phyloP scores from a whole-genome alignment of 2,888 invertebrate genomes.

The Tribolium freemani region DNA sequence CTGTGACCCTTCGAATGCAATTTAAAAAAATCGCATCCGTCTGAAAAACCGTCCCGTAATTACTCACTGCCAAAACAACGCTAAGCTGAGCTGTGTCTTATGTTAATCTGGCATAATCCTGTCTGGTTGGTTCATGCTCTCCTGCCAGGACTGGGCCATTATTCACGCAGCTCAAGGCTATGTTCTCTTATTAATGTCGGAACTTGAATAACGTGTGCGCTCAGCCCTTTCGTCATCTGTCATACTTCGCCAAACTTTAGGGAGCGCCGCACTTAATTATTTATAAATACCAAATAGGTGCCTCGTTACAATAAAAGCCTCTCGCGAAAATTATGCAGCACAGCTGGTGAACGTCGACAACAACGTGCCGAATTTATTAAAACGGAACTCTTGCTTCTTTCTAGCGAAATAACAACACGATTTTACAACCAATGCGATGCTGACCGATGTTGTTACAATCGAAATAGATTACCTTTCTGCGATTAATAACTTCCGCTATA shows the following conservation, averaged over 20 bases:
- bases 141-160: slow-evolving; percentile 64
- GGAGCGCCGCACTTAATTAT: slow-evolving; percentile 42
- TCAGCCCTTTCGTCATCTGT: slow-evolving; percentile 55
- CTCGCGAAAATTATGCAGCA: slow-evolving; percentile 41
- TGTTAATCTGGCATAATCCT: slow-evolving; percentile 69
- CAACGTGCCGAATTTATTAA: slow-evolving; percentile 32
- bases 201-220: slow-evolving; percentile 56
- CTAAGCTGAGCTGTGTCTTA: slow-evolving; percentile 68
- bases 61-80: slow-evolving; percentile 68
- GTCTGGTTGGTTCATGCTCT: slow-evolving; percentile 65
- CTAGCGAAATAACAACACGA: neutral
- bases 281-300: slow-evolving; percentile 45
- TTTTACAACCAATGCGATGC: neutral
- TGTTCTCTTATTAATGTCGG: slow-evolving; percentile 58
- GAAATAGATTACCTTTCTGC: slow-evolving; percentile 21
- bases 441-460: slow-evolving; percentile 6
- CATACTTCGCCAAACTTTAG: slow-evolving; percentile 51
- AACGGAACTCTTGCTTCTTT: slow-evolving; percentile 6
- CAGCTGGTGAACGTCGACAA: slow-evolving; percentile 37
- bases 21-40: slow-evolving; percentile 48
- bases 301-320: slow-evolving; percentile 47
- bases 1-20: slow-evolving; percentile 22
- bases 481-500: slow-evolving; percentile 31
- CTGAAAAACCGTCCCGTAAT: slow-evolving; percentile 64
- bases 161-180: slow-evolving; percentile 61